Percentiles rank a stretch among this genome's conserved stretches.
Conservation (phyloP, 2,113 vertebrate species). For the Plecotus auritus region DNA sequence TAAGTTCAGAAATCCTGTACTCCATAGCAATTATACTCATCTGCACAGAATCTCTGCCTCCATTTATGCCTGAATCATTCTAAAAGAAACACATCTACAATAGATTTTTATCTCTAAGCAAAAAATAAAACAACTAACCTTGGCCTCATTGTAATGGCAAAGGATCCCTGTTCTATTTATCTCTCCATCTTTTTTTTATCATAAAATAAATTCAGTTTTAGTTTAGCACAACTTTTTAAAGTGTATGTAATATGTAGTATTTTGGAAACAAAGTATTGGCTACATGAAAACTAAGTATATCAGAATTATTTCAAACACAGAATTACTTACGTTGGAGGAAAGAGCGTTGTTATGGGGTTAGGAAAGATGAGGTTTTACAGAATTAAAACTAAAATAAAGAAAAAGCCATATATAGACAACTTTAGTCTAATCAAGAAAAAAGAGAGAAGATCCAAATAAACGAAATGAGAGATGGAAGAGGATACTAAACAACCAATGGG, state of each 20-base stretch:
- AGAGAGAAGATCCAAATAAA: not conserved
- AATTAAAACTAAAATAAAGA: not conserved
- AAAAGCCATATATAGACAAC: not conserved
- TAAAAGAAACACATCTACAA: not conserved
- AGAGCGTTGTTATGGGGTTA: not conserved
- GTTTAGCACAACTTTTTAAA: not conserved
- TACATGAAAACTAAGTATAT: not conserved
- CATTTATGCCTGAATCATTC: not conserved
- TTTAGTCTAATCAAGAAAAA: not conserved
- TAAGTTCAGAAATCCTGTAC: not conserved
- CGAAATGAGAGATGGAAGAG: not conserved
- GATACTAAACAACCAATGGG: not conserved
- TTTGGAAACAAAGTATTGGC: not conserved
- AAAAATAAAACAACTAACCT: not conserved
- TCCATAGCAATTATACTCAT: not conserved
- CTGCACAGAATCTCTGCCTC: not conserved
- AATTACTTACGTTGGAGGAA: not conserved
- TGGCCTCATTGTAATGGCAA: not conserved
- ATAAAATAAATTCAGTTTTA: not conserved
- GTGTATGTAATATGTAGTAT: not conserved
- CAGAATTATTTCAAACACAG: conserved; percentile 1
- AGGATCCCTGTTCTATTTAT: not conserved
- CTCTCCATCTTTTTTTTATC: not conserved
- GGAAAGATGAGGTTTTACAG: not conserved
- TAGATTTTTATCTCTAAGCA: not conserved